Evolutionary conservation across 2,797 vertebrate genomes (phyloP), one percentile per base, ranked within the genome.

Genomic region (Takifugu ocellatus): DNA sequence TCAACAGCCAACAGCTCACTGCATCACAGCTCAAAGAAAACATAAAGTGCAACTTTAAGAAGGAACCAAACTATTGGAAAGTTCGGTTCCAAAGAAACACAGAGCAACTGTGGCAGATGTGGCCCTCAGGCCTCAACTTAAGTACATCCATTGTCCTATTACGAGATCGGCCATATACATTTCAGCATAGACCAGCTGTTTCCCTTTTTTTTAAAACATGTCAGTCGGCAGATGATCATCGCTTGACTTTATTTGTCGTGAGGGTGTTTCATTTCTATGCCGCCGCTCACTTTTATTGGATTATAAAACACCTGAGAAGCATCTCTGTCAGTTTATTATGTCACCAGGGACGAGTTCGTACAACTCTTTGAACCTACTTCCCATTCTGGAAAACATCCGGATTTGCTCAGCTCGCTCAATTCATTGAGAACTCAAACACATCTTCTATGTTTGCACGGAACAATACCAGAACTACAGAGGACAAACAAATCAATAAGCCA

Each of bases 251-350:
- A 61, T 82, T 84, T 81, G 68, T 73, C 47, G 44, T 47, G 42
- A 56, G 62, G 67, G 70, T 66, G 72, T 77, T 64, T 49, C 16
- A 54, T 88, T 78, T 82, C 59, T 43, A 55, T 1, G 16, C 43
- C 44, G 49, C 49, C 16, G 26, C 29, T 43, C 59, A 57, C 14
- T 61, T 78, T 79, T 76, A 79, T 77, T 52, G 53, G 62, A 25
- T 63, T 10, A 49, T 66, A 61, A 49, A 66, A 74, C 49, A 55
- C 50, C 54, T 17, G 54, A 54, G 25, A 66, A 57, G 63, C 54
- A 50, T 64, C 75, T 61, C 74, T 65, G 31, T 48, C 1, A 56
- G 8, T 51, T 21, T 2, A 47, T 5, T 14, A 4, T 39, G 36
- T 36, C 36, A 14, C 36, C 36, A 10, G 33, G 33, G 33, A 10